Evolutionary conservation across 2,888 invertebrate genomes (phyloP).

Genomic region (Chrysotoxum bicinctum): DNA sequence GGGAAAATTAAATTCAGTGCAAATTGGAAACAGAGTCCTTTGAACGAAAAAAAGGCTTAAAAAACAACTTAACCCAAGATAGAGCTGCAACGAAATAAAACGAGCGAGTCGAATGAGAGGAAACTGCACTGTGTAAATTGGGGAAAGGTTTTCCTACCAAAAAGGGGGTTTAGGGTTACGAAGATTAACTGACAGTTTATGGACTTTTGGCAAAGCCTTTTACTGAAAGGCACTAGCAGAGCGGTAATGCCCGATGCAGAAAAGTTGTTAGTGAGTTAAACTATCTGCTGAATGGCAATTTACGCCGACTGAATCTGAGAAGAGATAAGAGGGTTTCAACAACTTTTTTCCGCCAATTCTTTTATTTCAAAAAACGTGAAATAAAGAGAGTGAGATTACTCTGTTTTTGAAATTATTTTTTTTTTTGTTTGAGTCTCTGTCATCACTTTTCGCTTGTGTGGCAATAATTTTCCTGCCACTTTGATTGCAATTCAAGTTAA

Average conservation of each 20-base stretch:
- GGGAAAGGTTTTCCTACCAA: background rate
- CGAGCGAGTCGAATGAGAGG: background rate
- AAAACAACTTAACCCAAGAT: conserved; percentile 7
- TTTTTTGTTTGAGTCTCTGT: background rate
- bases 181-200: conserved; percentile 69
- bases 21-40: conserved; percentile 68
- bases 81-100: background rate
- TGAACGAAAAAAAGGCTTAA: conserved; percentile 38
- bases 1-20: conserved; percentile 63
- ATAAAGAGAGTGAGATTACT: background rate
- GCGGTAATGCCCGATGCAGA: background rate
- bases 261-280: conserved; percentile 46
- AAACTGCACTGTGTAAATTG: conserved; percentile 44
- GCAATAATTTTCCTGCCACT: background rate
- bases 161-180: conserved; percentile 36
- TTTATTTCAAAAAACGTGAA: background rate
- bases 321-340: conserved; percentile 43
- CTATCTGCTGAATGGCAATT: conserved; percentile 51
- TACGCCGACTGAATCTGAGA: conserved; percentile 49
- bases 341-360: background rate
- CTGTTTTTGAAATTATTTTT: background rate
- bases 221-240: conserved; percentile 40
- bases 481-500: background rate
- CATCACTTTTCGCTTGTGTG: background rate
- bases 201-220: conserved; percentile 66